Evolutionary conservation across 2,888 invertebrate species (phyloP).

Genomic region (Drosophila austrosaltans): DNA sequence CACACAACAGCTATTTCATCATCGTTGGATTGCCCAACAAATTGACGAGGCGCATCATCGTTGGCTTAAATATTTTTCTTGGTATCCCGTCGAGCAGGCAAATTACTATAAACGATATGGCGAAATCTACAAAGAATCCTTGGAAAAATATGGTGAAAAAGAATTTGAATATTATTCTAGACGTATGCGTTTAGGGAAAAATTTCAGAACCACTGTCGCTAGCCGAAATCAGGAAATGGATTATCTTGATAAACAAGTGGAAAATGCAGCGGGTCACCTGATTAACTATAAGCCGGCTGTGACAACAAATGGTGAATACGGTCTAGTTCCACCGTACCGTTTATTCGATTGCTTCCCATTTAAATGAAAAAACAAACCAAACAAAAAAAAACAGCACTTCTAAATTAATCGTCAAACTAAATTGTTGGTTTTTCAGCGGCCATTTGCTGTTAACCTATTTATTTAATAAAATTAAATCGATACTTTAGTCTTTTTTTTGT

Average conservation of each 20-base stretch:
- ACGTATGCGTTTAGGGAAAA: constrained; percentile 17
- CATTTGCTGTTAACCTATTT: constrained; percentile 34
- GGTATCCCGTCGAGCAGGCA: constrained; percentile 46
- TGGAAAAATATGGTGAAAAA: constrained; percentile 36
- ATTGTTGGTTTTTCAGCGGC: constrained; percentile 30
- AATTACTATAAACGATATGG: constrained; percentile 27
- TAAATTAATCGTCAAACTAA: constrained; percentile 11
- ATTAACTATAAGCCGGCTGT: constrained; percentile 18
- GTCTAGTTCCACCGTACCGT: constrained; percentile 35
- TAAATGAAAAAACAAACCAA: background rate
- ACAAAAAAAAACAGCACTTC: background rate
- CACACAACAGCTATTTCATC: constrained; percentile 39
- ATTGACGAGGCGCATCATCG: background rate
- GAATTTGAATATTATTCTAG: constrained; percentile 38
- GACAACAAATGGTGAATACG: constrained; percentile 55
- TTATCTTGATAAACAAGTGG: background rate
- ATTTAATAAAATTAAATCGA: constrained; percentile 49
- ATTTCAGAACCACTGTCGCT: background rate
- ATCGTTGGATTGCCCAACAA: constrained; percentile 8
- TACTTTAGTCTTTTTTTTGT: constrained; percentile 21
- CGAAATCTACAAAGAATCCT: constrained; percentile 43
- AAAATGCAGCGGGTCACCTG: constrained; percentile 38
- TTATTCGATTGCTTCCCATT: constrained; percentile 21
- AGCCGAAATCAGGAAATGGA: no score
- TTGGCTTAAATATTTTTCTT: constrained; percentile 31